These are phyloP conservation scores for Theodoxus fluviatilis DNA, from an alignment of 2,888 invertebrate genomes.

Conservation along the genomic window DNA sequence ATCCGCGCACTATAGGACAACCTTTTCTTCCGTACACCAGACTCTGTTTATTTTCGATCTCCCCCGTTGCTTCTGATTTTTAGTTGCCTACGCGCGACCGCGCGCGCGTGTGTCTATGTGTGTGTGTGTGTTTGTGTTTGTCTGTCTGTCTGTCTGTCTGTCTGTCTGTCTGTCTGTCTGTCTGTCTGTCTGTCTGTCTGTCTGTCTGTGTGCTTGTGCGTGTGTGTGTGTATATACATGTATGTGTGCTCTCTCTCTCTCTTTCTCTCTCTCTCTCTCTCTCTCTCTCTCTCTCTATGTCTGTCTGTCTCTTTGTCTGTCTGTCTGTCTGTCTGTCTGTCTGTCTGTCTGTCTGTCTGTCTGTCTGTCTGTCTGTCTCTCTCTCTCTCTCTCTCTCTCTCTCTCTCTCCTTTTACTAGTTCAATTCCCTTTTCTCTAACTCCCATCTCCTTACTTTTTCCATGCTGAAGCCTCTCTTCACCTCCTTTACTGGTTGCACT, in stretches of 20 bases:
- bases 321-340: not conserved
- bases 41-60: too few species aligned
- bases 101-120: conserved; percentile 4
- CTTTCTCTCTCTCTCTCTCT: not conserved
- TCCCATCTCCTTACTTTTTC: not conserved
- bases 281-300: not conserved
- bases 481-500: too few species aligned
- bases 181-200: not conserved
- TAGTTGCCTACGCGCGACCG: too few species aligned
- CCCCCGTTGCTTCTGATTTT: too few species aligned
- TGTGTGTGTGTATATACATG: not conserved
- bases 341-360: not conserved
- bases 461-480: not conserved
- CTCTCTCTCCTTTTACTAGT: not conserved
- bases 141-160: not conserved
- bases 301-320: not conserved
- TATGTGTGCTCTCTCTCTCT: not conserved
- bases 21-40: conserved; percentile 12
- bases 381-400: conserved; percentile 23
- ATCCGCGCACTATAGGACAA: too few species aligned
- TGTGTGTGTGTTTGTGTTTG: not conserved
- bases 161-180: not conserved
- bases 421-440: not conserved
- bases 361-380: not conserved
- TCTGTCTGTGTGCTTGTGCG: not conserved